A percentile compares a stretch with the other conserved stretches of the same genome.
Conservation (phyloP, 2,888 invertebrate species). For the Panzeria rudis region DNA sequence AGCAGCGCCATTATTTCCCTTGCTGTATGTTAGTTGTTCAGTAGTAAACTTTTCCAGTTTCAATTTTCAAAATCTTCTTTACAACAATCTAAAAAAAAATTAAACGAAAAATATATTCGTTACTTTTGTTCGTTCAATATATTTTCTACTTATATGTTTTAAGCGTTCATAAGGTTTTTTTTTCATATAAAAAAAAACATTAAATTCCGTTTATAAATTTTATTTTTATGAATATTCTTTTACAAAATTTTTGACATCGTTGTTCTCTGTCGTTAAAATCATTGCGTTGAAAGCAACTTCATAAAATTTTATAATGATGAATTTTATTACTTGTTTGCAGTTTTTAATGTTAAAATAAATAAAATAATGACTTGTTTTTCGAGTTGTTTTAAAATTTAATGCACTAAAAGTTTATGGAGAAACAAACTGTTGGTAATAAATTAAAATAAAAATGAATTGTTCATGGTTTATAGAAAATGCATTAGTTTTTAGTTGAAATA, state of each 20-base stretch:
- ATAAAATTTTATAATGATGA: constrained; percentile 17
- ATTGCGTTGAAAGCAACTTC: not conserved
- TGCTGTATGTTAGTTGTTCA: too few species aligned
- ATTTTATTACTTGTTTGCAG: constrained; percentile 9
- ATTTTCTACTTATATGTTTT: not conserved
- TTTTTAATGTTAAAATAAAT: constrained; percentile 5
- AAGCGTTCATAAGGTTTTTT: not conserved
- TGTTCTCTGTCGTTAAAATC: constrained; percentile 10
- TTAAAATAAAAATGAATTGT: not conserved
- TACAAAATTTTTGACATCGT: not conserved
- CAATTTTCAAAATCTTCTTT: too few species aligned
- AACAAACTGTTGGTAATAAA: not conserved
- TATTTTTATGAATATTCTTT: constrained; percentile 25
- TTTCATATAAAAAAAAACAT: not conserved
- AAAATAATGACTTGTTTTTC: not conserved
- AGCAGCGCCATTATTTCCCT: too few species aligned
- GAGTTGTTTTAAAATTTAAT: not conserved
- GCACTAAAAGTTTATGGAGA: constrained; percentile 21
- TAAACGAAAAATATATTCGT: too few species aligned
- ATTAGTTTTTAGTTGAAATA: not conserved
- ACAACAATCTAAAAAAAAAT: too few species aligned
- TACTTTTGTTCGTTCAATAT: not conserved
- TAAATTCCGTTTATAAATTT: constrained; percentile 10
- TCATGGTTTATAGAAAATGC: not conserved
- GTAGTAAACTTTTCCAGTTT: too few species aligned